phyloP scores from a whole-genome alignment of 2,797 vertebrate species.

The Chelon auratus region DNA sequence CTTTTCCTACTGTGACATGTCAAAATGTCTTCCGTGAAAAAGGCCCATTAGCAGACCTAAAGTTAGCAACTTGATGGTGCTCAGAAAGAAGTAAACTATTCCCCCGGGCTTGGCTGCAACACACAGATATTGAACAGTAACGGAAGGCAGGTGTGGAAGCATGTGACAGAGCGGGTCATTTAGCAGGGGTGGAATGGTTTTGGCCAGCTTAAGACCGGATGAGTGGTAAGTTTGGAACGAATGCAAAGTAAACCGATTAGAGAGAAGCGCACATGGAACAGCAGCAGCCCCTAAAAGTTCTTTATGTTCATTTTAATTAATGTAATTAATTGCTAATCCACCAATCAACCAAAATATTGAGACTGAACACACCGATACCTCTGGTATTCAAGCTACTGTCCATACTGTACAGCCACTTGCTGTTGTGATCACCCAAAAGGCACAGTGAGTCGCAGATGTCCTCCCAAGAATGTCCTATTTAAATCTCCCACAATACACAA shows the following conservation, averaged over 20 bases:
- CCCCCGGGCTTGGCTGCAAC: neutral
- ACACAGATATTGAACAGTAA: neutral
- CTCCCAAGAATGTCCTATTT: conserved; percentile 61
- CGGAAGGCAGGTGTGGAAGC: neutral
- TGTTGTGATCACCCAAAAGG: conserved; percentile 36
- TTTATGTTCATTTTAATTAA: neutral
- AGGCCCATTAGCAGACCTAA: neutral
- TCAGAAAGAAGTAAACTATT: neutral
- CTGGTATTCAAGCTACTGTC: conserved; percentile 18
- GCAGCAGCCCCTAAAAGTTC: neutral
- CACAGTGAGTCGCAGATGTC: conserved; percentile 64
- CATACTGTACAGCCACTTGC: conserved; percentile 47
- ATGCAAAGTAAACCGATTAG: neutral
- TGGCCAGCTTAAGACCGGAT: neutral
- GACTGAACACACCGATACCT: neutral
- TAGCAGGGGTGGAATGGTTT: neutral
- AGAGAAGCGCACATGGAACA: neutral
- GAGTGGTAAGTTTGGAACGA: neutral
- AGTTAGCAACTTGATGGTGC: neutral
- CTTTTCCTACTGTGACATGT: neutral
- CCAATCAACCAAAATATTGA: too few relatives aligned
- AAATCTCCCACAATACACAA: conserved; percentile 48
- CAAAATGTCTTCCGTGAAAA: neutral
- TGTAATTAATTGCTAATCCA: too few relatives aligned
- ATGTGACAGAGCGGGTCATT: neutral